A percentile compares a stretch with the other conserved stretches of the same genome.
These are phyloP conservation scores for Meloidogyne exigua DNA, from an alignment of 1,140 invertebrate genomes.

Conservation along the genomic window DNA sequence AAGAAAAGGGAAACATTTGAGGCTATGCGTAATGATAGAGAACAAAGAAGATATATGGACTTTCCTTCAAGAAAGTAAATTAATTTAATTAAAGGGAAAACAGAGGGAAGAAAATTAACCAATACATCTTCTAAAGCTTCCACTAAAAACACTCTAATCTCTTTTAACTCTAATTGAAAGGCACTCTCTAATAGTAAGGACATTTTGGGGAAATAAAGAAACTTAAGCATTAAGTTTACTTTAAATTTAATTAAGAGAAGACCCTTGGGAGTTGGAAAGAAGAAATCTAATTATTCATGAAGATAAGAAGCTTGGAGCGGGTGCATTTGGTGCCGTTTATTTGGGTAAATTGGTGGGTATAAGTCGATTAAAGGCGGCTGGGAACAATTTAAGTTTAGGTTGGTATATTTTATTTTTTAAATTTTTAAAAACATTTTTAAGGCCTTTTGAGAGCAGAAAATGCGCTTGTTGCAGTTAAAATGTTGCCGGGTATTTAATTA, in stretches of 20 bases:
- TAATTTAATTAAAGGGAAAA: too few species aligned
- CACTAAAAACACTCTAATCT: too few species aligned
- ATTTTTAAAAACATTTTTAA: slow-evolving; percentile 27
- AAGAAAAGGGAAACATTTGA: slow-evolving; percentile 42
- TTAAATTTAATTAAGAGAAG: slow-evolving; percentile 40
- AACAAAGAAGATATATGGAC: slow-evolving; percentile 54
- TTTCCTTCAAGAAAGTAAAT: slow-evolving; percentile 48
- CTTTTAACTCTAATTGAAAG: too few species aligned
- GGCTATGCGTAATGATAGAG: slow-evolving; percentile 30
- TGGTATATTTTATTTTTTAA: not conserved
- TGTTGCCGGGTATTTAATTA: slow-evolving; percentile 58
- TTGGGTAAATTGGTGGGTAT: slow-evolving; percentile 57
- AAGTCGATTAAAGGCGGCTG: slow-evolving; percentile 34
- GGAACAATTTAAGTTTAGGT: slow-evolving; percentile 2
- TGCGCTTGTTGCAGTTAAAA: slow-evolving; percentile 65
- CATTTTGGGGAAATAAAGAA: too few species aligned
- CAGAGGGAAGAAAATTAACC: too few species aligned
- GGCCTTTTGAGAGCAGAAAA: slow-evolving; percentile 63
- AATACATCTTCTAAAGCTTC: too few species aligned
- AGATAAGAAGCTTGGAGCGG: slow-evolving; percentile 60
- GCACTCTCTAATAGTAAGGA: not conserved
- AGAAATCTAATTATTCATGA: slow-evolving; percentile 62
- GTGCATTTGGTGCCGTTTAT: slow-evolving; percentile 60
- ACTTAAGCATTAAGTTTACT: not conserved
- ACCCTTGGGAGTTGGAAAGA: slow-evolving; percentile 60